Percentiles rank a stretch among this genome's conserved stretches.
Evolutionary conservation across 1,140 invertebrate genomes (phyloP).

Genomic region (Littorina saxatilis): DNA sequence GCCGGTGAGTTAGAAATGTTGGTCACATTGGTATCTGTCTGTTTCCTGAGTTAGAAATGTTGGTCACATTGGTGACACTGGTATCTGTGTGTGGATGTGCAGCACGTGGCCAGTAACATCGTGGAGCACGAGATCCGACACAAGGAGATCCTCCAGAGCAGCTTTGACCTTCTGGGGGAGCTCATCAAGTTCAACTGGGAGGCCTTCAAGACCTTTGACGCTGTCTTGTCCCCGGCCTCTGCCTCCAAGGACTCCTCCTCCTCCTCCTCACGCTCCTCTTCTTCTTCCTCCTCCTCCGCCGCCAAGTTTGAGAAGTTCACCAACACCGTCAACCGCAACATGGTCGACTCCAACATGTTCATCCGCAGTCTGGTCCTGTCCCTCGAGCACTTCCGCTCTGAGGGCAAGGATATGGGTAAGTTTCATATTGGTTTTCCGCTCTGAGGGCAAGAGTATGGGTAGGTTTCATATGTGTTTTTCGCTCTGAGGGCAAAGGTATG

Average conservation of each 20-base stretch:
- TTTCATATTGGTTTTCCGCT: too few species aligned
- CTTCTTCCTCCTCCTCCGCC: conserved; percentile 1
- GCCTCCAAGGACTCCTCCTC: not conserved
- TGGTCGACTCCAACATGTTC: conserved; percentile 79
- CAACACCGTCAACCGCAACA: conserved; percentile 74
- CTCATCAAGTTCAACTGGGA: conserved; percentile 77
- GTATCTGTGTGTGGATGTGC: conserved; percentile 45
- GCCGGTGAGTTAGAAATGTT: too few species aligned
- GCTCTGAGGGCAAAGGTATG: too few species aligned
- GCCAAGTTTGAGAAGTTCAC: conserved; percentile 74
- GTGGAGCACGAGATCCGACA: conserved; percentile 74
- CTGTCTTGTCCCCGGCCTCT: conserved; percentile 58
- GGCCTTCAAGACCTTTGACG: conserved; percentile 75
- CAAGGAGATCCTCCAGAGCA: conserved; percentile 78
- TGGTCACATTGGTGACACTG: too few species aligned
- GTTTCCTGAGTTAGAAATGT: too few species aligned
- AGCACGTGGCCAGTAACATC: conserved; percentile 75
- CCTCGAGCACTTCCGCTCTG: conserved; percentile 72
- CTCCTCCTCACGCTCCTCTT: not conserved
- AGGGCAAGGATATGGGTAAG: conserved; percentile 43
- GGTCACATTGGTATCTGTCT: too few species aligned
- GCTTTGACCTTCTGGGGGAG: conserved; percentile 78
- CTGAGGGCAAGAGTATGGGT: too few species aligned
- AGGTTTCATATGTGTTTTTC: too few species aligned
- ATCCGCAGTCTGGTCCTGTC: conserved; percentile 76